Conservation (phyloP, 2,113 vertebrate species). For the Arizona elegans region DNA sequence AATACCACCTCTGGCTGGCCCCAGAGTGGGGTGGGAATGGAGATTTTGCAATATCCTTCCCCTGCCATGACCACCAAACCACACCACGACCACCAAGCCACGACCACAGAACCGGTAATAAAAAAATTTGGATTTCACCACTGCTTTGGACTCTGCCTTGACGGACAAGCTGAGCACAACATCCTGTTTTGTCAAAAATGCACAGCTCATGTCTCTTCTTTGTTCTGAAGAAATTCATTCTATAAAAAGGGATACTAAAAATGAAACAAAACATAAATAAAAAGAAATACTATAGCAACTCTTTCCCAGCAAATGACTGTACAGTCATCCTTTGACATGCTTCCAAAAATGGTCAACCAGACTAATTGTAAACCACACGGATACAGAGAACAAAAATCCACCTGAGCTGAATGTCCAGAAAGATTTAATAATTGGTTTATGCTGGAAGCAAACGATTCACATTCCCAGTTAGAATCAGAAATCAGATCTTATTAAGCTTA, state of each 20-base stretch:
- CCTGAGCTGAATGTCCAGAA: slow-evolving; percentile 1
- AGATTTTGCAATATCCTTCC: too few relatives aligned
- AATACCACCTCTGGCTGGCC: too few relatives aligned
- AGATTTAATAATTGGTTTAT: neutral
- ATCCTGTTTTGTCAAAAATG: neutral
- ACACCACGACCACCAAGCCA: too few relatives aligned
- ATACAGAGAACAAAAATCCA: neutral
- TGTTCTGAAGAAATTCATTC: neutral
- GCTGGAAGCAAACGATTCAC: neutral
- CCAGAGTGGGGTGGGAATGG: too few relatives aligned
- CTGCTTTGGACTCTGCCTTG: neutral
- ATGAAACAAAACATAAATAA: neutral
- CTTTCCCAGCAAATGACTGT: neutral
- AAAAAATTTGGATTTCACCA: too few relatives aligned
- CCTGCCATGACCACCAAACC: too few relatives aligned
- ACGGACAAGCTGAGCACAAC: neutral
- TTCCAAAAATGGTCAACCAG: neutral
- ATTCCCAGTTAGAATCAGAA: neutral
- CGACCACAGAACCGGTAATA: too few relatives aligned
- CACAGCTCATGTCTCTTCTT: neutral
- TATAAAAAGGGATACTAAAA: neutral
- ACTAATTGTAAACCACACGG: neutral
- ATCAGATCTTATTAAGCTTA: neutral
- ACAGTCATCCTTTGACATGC: neutral
- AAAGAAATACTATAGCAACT: neutral